Evolutionary conservation across 2,797 vertebrate genomes (phyloP), one percentile per base, ranked within the genome.

Genomic region (Poeciliopsis presidionis): DNA sequence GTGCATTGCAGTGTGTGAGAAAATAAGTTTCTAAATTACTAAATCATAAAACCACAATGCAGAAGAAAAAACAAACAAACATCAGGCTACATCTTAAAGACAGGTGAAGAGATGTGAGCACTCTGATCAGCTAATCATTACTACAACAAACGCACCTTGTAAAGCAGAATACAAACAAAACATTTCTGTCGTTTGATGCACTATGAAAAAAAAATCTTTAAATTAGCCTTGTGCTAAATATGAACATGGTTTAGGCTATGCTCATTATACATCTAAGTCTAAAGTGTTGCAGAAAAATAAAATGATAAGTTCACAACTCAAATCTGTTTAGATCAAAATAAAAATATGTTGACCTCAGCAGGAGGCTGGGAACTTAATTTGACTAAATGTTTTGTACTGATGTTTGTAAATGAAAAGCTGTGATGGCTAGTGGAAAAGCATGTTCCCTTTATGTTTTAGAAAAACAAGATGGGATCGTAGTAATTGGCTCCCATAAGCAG

Each of bases 371-470:
- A 22, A 65, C 12, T 3, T 39, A 36, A 63, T 20, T 63, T 63
- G 61, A 36, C 30, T 4, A 20, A 63, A 63, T 8, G 61, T 9
- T 8, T 16, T 22, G 2, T 22, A 65, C 4, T 4, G 14, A 39
- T 9, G 2, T 65, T 65, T 65, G 61, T 0, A 39, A 65, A 65
- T 14, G 53, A 57, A 65, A 36, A 65, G 33, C 28, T 67, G 36
- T 41, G 33, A 41, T 13, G 18, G 16, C 5, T 61, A 72, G 20
- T n/a, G 86, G 9, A 5, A 25, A 67, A 25, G 16, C 73, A 7
- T 82, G 82, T 88, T 81, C 84, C 76, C 80, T 87, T 79, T 74
- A 73, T 39, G 72, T 81, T n/a, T 75, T 75, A 75, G 5, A 67
- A 59, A 63, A 1, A 72, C 9, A 70, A 61, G 61, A 51, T 53